A percentile compares a stretch with the other conserved stretches of the same genome.
phyloP scores from a whole-genome alignment of 1,140 invertebrate genomes.

The Conus ventricosus region DNA sequence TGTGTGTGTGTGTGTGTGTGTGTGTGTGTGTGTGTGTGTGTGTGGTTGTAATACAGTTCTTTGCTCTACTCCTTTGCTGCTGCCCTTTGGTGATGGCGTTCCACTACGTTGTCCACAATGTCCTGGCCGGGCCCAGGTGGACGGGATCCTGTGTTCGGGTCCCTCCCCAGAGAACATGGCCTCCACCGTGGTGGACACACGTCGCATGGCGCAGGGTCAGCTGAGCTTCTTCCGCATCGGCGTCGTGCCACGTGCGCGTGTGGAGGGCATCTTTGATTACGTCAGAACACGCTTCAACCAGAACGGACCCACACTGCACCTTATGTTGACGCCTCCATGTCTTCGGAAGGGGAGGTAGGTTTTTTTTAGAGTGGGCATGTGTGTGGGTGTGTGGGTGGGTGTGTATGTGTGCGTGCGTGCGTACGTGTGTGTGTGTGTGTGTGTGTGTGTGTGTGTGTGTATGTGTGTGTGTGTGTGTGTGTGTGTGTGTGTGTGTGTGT shows the following conservation, averaged over 20 bases:
- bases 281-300: slow-evolving; percentile 43
- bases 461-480: too few species aligned
- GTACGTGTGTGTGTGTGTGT: too few species aligned
- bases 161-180: slow-evolving; percentile 63
- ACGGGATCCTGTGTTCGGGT: slow-evolving; percentile 63
- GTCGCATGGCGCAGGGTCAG: slow-evolving; percentile 53
- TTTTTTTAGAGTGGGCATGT: background rate
- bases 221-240: slow-evolving; percentile 64
- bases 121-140: slow-evolving; percentile 46
- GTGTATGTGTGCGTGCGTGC: too few species aligned
- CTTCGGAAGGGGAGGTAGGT: slow-evolving; percentile 11
- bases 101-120: background rate
- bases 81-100: too few species aligned
- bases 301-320: slow-evolving; percentile 11
- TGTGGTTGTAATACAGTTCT: too few species aligned
- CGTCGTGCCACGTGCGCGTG: slow-evolving; percentile 55
- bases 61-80: too few species aligned
- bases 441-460: background rate
- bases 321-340: background rate
- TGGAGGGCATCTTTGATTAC: slow-evolving; percentile 58
- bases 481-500: background rate
- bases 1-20: too few species aligned
- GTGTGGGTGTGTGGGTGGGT: background rate
- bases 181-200: slow-evolving; percentile 64
- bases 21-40: too few species aligned